Base-by-base conservation (phyloP, 2,888 invertebrate species). In the Chrysolina oricalcia region DNA sequence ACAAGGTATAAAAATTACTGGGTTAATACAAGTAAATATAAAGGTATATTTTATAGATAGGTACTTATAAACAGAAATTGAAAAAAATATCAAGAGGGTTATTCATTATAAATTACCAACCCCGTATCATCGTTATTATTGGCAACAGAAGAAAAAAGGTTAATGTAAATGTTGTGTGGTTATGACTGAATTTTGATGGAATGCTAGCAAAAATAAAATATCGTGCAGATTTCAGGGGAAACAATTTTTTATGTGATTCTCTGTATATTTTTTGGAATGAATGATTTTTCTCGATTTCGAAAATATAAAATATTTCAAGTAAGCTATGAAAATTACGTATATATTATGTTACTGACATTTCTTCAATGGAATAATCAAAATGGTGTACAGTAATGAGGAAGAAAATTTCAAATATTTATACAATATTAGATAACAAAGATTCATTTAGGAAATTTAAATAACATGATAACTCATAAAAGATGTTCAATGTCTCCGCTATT, bases 401-500 rank as follows among this genome's bases (percentile, higher is more conserved):
- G 59, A 72, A 64, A n/a, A n/a, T n/a, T n/a, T n/a, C n/a, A n/a
- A n/a, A n/a, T n/a, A n/a, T n/a, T n/a, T n/a, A n/a, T n/a, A n/a
- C n/a, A n/a, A n/a, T n/a, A n/a, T n/a, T n/a, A n/a, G n/a, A n/a
- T n/a, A n/a, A n/a, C n/a, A n/a, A n/a, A n/a, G n/a, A n/a, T n/a
- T n/a, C n/a, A n/a, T n/a, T n/a, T n/a, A n/a, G n/a, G n/a, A n/a
- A n/a, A n/a, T n/a, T n/a, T 63, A 70, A 62, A 62, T 71, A 35
- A 50, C 41, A 17, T 43, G n/a, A n/a, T 11, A 8, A 43, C 10
- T 63, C 23, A 70, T 63, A 64, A 70, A 9, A 48, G 19, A 59
- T 69, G 69, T 21, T 69, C 56, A 21, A 69, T 69, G 23, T 41
- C 59, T 21, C 21, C 69, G 53, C 56, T 48, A 67, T 72, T 68